Evolutionary conservation across 2,113 vertebrate genomes (phyloP).

Genomic region (Calyptommatus sinebrachiatus): DNA sequence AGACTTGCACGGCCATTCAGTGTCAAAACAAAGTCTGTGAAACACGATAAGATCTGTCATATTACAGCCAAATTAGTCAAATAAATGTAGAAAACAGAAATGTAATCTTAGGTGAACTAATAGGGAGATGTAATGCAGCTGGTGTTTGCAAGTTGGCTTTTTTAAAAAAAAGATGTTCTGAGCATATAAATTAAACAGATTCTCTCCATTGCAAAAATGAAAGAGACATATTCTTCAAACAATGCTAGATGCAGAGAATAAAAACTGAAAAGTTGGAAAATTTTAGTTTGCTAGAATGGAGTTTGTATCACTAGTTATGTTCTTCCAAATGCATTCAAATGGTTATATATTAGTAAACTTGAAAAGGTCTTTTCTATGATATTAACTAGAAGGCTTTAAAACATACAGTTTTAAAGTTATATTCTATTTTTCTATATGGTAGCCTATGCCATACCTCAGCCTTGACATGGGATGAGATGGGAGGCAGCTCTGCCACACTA

Average conservation of each 20-base stretch:
- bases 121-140: conserved; percentile 39
- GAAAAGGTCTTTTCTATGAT: not conserved
- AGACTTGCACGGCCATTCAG: conserved; percentile 55
- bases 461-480: too few species aligned
- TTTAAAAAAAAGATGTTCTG: not conserved
- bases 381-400: not conserved
- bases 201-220: not conserved
- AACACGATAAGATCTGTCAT: conserved; percentile 56
- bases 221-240: not conserved
- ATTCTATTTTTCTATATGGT: too few species aligned
- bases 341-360: not conserved
- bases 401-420: too few species aligned
- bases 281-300: not conserved
- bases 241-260: not conserved
- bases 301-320: not conserved
- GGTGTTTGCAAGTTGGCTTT: not conserved
- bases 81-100: conserved; percentile 56
- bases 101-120: conserved; percentile 56
- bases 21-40: conserved; percentile 63
- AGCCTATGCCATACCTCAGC: too few species aligned
- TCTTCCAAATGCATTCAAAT: not conserved
- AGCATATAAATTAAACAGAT: not conserved
- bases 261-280: not conserved
- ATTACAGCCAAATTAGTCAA: conserved; percentile 59
- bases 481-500: too few species aligned